A percentile compares a stretch with the other conserved stretches of the same genome.
phyloP scores from a whole-genome alignment of 2,888 invertebrate genomes.

The Suillia variegata region DNA sequence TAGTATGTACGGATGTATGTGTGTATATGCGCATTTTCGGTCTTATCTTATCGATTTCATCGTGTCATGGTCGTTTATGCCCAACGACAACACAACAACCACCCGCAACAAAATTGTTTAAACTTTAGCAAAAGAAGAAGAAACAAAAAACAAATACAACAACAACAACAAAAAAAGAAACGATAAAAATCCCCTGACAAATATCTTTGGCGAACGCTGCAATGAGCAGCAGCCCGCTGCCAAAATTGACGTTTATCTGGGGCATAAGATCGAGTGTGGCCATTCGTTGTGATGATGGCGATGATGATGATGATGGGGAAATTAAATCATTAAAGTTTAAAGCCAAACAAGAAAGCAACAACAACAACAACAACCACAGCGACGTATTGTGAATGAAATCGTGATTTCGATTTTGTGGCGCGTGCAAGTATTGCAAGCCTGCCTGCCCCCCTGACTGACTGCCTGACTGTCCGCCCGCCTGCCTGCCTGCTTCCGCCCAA shows the following conservation, averaged over 20 bases:
- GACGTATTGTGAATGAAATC: too few species aligned
- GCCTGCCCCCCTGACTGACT: too few species aligned
- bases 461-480: too few species aligned
- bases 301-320: slow-evolving; percentile 15
- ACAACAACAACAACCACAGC: neutral
- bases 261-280: slow-evolving; percentile 11
- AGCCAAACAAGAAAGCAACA: slow-evolving; percentile 3
- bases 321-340: slow-evolving; percentile 23
- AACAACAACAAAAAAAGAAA: neutral
- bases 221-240: neutral
- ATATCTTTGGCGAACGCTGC: neutral
- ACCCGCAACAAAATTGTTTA: neutral
- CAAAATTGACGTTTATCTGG: slow-evolving; percentile 21
- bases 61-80: neutral
- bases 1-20: too few species aligned
- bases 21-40: neutral
- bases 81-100: neutral
- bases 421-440: too few species aligned
- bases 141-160: neutral
- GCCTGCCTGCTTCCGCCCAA: too few species aligned
- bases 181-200: neutral
- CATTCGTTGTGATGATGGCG: neutral
- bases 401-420: too few species aligned
- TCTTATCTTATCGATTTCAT: neutral
- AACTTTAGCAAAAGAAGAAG: neutral